Evolutionary conservation across 92 coral and sea anemone genomes (phyloP).

Genomic region (Phymanthus crucifer): DNA sequence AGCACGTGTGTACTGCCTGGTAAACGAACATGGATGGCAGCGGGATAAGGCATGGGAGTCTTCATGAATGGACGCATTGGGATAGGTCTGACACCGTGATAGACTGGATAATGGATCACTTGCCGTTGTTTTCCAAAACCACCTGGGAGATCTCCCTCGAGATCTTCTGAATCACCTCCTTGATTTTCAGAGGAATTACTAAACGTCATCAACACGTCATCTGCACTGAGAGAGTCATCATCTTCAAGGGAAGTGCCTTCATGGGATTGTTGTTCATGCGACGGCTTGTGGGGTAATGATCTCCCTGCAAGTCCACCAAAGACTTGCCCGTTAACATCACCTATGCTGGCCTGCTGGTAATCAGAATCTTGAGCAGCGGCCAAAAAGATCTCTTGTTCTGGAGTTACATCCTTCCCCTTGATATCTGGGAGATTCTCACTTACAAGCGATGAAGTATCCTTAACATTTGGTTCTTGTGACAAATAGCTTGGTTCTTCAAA

Average conservation of each 20-base stretch:
- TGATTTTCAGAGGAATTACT: neutral
- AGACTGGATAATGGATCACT: neutral
- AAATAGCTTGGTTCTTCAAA: constrained; percentile 13
- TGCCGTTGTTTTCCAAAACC: neutral
- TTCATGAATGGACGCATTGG: constrained; percentile 5
- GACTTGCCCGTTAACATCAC: constrained; percentile 2
- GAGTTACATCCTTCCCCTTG: constrained; percentile 22
- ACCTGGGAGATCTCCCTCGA: neutral
- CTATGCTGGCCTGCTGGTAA: constrained; percentile 31
- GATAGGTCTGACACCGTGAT: neutral
- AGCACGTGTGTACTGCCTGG: constrained; percentile 27
- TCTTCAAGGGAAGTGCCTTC: neutral
- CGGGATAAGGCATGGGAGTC: constrained; percentile 55
- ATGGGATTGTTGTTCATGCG: constrained; percentile 7
- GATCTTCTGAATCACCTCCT: constrained; percentile 18
- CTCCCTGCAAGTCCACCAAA: constrained; percentile 17
- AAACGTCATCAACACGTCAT: neutral
- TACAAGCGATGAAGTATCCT: neutral
- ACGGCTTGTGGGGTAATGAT: constrained; percentile 4
- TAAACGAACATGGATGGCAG: constrained; percentile 27
- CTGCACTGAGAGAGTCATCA: neutral
- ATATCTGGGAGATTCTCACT: constrained; percentile 21
- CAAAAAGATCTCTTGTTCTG: constrained; percentile 28
- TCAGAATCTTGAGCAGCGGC: constrained; percentile 32
- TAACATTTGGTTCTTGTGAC: neutral